phyloP scores from a whole-genome alignment of 2,113 vertebrate species.

The Chionodraco myersi region DNA sequence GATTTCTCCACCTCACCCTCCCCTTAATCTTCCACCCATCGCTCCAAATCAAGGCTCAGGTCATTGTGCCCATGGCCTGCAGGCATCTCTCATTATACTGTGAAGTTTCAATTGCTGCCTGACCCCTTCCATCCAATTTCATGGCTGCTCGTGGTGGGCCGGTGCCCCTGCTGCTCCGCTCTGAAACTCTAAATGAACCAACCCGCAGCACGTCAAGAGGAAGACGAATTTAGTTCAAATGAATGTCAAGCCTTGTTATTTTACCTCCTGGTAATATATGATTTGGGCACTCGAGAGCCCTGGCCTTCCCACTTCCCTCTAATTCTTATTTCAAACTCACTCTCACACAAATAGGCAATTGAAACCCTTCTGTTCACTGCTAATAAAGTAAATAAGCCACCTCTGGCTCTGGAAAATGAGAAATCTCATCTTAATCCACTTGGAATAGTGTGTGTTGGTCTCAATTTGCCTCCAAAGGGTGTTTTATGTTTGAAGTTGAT shows the following conservation, averaged over 20 bases:
- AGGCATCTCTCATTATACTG: constrained; percentile 75
- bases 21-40: constrained; percentile 61
- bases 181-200: constrained; percentile 66
- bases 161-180: constrained; percentile 49
- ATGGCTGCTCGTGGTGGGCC: constrained; percentile 51
- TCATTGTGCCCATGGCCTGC: constrained; percentile 48
- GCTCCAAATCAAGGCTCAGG: constrained; percentile 64
- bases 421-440: constrained; percentile 52
- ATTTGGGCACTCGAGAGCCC: constrained; percentile 47
- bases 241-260: constrained; percentile 70
- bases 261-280: constrained; percentile 52
- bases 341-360: constrained; percentile 40
- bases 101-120: constrained; percentile 76
- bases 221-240: constrained; percentile 62
- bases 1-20: constrained; percentile 27
- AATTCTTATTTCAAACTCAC: constrained; percentile 40
- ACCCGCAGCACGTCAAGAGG: constrained; percentile 45
- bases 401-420: constrained; percentile 49
- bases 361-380: constrained; percentile 30
- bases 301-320: constrained; percentile 10
- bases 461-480: constrained; percentile 26
- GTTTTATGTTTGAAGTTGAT: constrained; percentile 41
- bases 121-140: constrained; percentile 74
- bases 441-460: constrained; percentile 31
- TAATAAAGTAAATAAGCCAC: constrained; percentile 60